Conservation (phyloP, 2,797 vertebrate genomes). For the Paguma larvata region DNA sequence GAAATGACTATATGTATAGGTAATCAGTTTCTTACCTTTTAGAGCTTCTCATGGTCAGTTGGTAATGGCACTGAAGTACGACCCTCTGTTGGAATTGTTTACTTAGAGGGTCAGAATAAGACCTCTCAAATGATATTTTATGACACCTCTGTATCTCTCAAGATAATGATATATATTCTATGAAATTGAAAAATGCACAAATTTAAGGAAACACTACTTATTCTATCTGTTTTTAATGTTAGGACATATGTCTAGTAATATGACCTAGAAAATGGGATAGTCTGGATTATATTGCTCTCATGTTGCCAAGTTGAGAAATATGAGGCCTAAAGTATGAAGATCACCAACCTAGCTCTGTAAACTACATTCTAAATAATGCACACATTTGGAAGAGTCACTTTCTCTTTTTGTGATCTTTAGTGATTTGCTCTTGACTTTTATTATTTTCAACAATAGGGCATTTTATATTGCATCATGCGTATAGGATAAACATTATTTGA, state of each 20-base stretch:
- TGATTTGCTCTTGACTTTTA: not conserved
- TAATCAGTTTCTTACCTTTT: not conserved
- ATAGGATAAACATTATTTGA: not conserved
- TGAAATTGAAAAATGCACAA: not conserved
- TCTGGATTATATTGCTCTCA: not conserved
- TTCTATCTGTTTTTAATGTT: not conserved
- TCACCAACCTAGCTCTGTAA: not conserved
- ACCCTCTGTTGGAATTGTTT: not conserved
- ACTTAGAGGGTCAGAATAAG: not conserved
- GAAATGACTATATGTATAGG: not conserved
- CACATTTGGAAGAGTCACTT: not conserved
- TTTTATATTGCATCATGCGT: not conserved
- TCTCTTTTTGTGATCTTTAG: not conserved
- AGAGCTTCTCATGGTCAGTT: not conserved
- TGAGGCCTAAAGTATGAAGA: not conserved
- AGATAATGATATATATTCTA: not conserved
- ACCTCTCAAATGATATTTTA: not conserved
- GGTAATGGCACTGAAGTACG: not conserved
- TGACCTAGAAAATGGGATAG: not conserved
- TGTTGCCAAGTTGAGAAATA: not conserved
- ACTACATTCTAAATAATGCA: not conserved
- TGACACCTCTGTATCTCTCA: not conserved
- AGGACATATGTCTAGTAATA: not conserved
- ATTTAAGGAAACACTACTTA: not conserved
- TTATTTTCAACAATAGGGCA: not conserved